phyloP scores from a whole-genome alignment of 2,797 vertebrate species.

The Molothrus aeneus region DNA sequence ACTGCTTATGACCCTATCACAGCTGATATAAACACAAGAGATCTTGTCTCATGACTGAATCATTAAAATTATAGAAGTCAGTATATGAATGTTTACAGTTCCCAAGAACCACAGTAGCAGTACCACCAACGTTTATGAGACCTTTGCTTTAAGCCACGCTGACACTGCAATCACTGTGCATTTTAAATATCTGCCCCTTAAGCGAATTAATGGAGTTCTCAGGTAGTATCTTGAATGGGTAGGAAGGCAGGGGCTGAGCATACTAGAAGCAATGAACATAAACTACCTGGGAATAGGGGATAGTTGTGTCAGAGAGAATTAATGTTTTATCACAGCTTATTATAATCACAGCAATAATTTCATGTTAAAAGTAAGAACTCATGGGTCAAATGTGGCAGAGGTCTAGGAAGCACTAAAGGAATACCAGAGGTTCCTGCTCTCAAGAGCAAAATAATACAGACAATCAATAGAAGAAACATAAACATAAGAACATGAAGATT shows the following conservation, averaged over 20 bases:
- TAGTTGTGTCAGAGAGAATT: background rate
- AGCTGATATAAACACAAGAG: background rate
- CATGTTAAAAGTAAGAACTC: background rate
- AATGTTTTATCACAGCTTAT: background rate
- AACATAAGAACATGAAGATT: background rate
- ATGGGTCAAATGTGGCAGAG: background rate
- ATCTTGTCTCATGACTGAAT: background rate
- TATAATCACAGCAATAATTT: background rate
- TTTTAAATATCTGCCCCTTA: background rate
- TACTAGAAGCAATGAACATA: background rate
- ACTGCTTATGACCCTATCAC: background rate
- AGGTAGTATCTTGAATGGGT: background rate
- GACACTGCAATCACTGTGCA: background rate
- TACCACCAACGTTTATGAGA: background rate
- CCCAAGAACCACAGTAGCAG: background rate
- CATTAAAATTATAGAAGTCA: background rate
- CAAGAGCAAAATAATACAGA: background rate
- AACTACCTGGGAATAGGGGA: background rate
- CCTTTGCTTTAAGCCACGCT: background rate
- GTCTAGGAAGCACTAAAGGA: background rate
- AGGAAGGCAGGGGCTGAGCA: background rate
- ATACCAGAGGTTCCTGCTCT: background rate
- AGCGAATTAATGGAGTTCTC: background rate
- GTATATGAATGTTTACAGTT: background rate
- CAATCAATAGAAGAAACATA: background rate